These are phyloP conservation scores for Tyrannus savana DNA, from an alignment of 2,113 vertebrate genomes.

Conservation along the genomic window DNA sequence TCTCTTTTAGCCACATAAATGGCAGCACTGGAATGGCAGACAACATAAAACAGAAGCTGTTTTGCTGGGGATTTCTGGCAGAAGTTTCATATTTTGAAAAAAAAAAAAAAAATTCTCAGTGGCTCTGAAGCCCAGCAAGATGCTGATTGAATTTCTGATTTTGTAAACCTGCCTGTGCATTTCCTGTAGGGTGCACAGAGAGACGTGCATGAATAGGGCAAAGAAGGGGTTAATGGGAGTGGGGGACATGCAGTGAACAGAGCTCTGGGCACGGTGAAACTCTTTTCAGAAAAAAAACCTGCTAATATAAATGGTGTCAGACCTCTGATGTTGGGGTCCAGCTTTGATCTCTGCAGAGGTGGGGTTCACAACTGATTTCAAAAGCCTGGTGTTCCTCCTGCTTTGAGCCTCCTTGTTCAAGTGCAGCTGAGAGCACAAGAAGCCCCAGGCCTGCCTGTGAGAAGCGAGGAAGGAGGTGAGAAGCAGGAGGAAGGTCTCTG, in stretches of 20 bases:
- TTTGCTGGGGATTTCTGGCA: conserved; percentile 12
- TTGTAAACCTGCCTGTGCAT: background rate
- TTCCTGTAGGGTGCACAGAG: background rate
- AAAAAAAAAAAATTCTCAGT: background rate
- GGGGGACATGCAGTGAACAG: background rate
- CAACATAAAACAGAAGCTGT: conserved; percentile 9
- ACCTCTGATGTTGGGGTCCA: background rate
- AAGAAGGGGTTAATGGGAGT: background rate
- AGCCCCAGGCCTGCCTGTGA: background rate
- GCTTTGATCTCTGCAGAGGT: background rate
- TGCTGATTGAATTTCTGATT: background rate
- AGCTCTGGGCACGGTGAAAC: background rate
- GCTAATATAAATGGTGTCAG: background rate
- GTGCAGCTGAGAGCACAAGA: background rate
- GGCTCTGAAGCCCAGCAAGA: background rate
- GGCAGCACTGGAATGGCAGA: background rate
- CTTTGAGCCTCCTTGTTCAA: background rate
- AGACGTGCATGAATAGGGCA: background rate
- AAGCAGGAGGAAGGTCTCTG: background rate
- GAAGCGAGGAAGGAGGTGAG: background rate
- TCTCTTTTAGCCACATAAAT: background rate
- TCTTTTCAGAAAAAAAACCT: background rate
- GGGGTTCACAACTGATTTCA: background rate
- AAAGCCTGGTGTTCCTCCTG: background rate
- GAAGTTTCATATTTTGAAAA: background rate